phyloP scores from a whole-genome alignment of 2,888 invertebrate genomes.

The Mesorhabditis belari region DNA sequence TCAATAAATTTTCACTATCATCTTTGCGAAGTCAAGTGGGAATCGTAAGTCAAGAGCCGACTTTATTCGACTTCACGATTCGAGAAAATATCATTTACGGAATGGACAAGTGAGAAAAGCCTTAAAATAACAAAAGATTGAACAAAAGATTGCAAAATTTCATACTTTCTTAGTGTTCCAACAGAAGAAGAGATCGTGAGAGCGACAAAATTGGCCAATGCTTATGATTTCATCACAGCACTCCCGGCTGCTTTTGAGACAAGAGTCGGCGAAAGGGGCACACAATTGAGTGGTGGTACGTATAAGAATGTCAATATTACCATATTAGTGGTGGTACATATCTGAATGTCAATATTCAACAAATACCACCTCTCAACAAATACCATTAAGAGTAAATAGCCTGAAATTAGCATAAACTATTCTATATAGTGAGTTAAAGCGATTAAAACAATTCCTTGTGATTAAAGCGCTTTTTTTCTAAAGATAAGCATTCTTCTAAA shows the following conservation, averaged over 20 bases:
- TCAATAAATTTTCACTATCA: not conserved
- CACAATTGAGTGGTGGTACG: constrained; percentile 53
- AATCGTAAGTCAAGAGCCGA: constrained; percentile 20
- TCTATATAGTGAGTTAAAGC: no score
- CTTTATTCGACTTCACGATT: constrained; percentile 42
- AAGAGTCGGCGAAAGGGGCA: constrained; percentile 55
- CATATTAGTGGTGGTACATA: no score
- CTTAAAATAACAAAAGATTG: no score
- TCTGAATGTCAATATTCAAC: no score
- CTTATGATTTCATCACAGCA: constrained; percentile 55
- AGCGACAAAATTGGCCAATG: constrained; percentile 56
- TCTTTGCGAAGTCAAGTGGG: not conserved
- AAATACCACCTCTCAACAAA: no score
- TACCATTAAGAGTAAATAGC: not conserved
- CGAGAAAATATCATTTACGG: constrained; percentile 78
- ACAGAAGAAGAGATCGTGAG: constrained; percentile 49
- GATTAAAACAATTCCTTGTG: no score
- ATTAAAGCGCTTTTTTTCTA: no score
- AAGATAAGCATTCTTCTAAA: no score
- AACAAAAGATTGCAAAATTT: not conserved
- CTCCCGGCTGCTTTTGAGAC: constrained; percentile 55
- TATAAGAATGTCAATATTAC: no score
- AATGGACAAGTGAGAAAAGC: constrained; percentile 45
- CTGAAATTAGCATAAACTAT: not conserved
- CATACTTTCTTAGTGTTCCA: not conserved